Base-by-base conservation (phyloP, 2,888 invertebrate genomes). In the Macaria liturata region DNA sequence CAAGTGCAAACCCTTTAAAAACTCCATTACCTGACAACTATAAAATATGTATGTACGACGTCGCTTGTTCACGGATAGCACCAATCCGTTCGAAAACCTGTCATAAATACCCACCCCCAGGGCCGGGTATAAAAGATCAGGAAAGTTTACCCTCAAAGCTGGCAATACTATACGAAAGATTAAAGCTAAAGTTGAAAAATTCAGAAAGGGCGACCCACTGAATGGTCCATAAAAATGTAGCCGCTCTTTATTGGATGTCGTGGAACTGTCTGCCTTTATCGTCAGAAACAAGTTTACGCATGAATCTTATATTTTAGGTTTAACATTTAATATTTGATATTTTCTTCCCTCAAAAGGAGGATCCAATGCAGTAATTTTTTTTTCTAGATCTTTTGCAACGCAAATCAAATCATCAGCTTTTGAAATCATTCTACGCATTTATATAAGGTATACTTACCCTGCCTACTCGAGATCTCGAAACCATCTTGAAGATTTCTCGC, bases 201-300 rank as follows among this genome's bases (percentile, higher is more conserved):
- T 81, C 79, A 72, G 78, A 78, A 72, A 78, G 78, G 78, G 70
- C 79, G 79, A 82, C 81, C 84, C 78, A 80, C 69, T 67, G 72
- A 81, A 80, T 80, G 78, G 80, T 72, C 78, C 74, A 84, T 86
- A 86, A 86, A 85, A 85, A 83, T 80, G 80, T 80, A 74, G 77
- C 75, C 75, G 65, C 71, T 75, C 79, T 80, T 81, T 84, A 84
- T 84, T 84, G 81, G 81, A 80, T 80, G 83, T 80, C 74, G 72
- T 70, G 75, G 72, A 65, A 68, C 60, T 61, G 74, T 78, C 76
- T 76, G 77, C 65, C 66, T 69, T 68, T 75, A 55, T 70, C 66
- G 64, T 58, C 57, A 40, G 45, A 53, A 45, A 57, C 47, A 50
- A 45, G 46, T 45, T 50, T 49, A 50, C 37, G 43, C 31, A 45